Percentiles rank a stretch among this genome's conserved stretches.
Evolutionary conservation across 2,888 invertebrate species (phyloP).

Genomic region (Chromoteleia sp.): DNA sequence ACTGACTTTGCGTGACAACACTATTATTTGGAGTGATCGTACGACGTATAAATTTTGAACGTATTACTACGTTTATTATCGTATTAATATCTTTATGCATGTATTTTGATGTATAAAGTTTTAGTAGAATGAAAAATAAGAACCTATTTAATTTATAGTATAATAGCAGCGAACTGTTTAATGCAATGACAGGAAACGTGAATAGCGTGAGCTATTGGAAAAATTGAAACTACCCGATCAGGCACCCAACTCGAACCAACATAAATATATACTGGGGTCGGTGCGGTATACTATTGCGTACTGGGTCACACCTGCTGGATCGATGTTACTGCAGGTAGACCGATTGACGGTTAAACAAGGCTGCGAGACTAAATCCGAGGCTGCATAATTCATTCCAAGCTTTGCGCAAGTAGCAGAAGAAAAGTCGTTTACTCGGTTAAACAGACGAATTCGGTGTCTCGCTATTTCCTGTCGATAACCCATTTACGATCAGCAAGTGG

Average conservation of each 20-base stretch:
- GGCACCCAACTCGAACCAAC: slow-evolving; percentile 8
- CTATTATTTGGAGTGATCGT: too few species aligned
- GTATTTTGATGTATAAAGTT: too few species aligned
- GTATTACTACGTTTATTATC: too few species aligned
- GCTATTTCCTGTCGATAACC: slow-evolving; percentile 69
- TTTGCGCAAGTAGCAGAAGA: slow-evolving; percentile 41
- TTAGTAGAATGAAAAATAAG: too few species aligned
- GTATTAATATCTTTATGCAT: too few species aligned
- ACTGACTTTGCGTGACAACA: too few species aligned
- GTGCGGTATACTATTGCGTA: slow-evolving; percentile 71
- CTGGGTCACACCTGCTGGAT: slow-evolving; percentile 75
- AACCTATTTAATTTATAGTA: too few species aligned
- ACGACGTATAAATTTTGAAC: too few species aligned
- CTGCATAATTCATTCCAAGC: slow-evolving; percentile 71
- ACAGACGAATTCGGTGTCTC: slow-evolving; percentile 69
- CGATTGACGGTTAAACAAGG: slow-evolving; percentile 74
- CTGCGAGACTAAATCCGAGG: slow-evolving; percentile 65
- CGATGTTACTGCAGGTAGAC: slow-evolving; percentile 75
- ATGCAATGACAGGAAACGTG: too few species aligned
- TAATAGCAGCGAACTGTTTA: too few species aligned
- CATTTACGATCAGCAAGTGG: slow-evolving; percentile 74
- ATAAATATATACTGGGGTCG: slow-evolving; percentile 29
- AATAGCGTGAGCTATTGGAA: not conserved
- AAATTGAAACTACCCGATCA: not conserved
- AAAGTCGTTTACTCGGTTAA: slow-evolving; percentile 55